Evolutionary conservation across 2,888 invertebrate species (phyloP).

Genomic region (Eristalinus aeneus): DNA sequence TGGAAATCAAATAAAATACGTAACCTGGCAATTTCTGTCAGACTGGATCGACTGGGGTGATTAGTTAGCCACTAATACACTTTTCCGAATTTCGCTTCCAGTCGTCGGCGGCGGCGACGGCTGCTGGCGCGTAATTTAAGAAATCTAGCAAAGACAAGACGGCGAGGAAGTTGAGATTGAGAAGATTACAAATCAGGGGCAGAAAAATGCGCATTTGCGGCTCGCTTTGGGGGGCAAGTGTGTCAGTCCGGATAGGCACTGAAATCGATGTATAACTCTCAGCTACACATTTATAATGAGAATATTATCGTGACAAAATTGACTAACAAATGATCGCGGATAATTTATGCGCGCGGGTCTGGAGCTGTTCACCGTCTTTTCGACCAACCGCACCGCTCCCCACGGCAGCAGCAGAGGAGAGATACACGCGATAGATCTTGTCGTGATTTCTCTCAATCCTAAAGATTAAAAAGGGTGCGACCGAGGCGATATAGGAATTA

Average conservation of each 20-base stretch:
- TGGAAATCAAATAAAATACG: slow-evolving; percentile 23
- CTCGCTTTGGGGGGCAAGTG: neutral
- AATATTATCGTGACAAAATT: slow-evolving; percentile 67
- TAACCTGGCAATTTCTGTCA: neutral
- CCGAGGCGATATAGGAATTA: slow-evolving; percentile 53
- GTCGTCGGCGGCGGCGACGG: neutral
- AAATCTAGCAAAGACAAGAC: neutral
- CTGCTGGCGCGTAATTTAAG: slow-evolving; percentile 18
- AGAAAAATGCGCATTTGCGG: slow-evolving; percentile 53
- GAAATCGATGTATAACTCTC: slow-evolving; percentile 21
- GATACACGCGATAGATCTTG: slow-evolving; percentile 45
- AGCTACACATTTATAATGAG: slow-evolving; percentile 53
- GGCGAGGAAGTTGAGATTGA: slow-evolving; percentile 7
- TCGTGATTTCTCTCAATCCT: slow-evolving; percentile 45
- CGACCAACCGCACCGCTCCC: slow-evolving; percentile 2
- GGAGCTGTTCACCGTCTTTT: slow-evolving; percentile 3
- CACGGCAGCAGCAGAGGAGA: neutral
- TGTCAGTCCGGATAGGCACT: neutral
- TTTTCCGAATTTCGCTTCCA: slow-evolving; percentile 9
- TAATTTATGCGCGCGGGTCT: slow-evolving; percentile 59
- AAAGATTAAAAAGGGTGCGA: slow-evolving; percentile 67
- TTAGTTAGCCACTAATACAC: neutral
- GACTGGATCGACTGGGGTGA: neutral
- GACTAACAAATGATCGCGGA: slow-evolving; percentile 65
- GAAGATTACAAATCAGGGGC: neutral